Evolutionary conservation across 2,113 vertebrate species (phyloP), one percentile per base, ranked within the genome.

Genomic region (Cochlearius cochlearius): DNA sequence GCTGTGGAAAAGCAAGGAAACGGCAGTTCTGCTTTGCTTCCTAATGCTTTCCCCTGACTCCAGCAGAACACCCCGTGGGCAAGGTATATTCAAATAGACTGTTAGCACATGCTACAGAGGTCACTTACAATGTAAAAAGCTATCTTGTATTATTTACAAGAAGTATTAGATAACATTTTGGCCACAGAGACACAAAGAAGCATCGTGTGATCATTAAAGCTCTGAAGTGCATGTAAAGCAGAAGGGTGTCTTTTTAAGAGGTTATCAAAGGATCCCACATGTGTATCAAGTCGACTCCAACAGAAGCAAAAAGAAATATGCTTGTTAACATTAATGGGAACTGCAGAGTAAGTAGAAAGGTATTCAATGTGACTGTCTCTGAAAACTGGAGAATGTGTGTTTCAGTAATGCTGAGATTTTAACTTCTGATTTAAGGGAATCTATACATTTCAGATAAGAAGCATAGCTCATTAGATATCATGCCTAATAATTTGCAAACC

Each of bases 111-210:
- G 55, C 21, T 72, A 34, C 34, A 82, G 80, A 49, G 91, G 94
- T 94, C 84, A 55, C 79, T 84, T 13, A 38, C 23, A 49, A 75
- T 90, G 60, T 36, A 86, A 91, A 92, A 96, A 92, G 45, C 81
- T 91, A 89, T 89, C 73, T 68, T 94, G 80, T 95, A 81, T 69
- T 92, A 94, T 94, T 96, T 97, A 87, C 94, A 95, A 95, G 92
- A 87, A 84, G 79, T 78, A 75, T 78, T 89, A 92, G 89, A 72
- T 82, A 92, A 73, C 53, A 89, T 89, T 88, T 93, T 86, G 76
- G 64, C 83, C 72, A 72, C 3, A 0, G 59, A 92, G 67, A 86
- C 78, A 93, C 71, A 93, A 90, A 94, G 86, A 86, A 87, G 15
- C 76, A 85, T 64, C 5, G 0, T 64, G 87, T 92, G 74, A 88